phyloP scores from a whole-genome alignment of 2,888 invertebrate genomes.

The Coleophora flavipennella region DNA sequence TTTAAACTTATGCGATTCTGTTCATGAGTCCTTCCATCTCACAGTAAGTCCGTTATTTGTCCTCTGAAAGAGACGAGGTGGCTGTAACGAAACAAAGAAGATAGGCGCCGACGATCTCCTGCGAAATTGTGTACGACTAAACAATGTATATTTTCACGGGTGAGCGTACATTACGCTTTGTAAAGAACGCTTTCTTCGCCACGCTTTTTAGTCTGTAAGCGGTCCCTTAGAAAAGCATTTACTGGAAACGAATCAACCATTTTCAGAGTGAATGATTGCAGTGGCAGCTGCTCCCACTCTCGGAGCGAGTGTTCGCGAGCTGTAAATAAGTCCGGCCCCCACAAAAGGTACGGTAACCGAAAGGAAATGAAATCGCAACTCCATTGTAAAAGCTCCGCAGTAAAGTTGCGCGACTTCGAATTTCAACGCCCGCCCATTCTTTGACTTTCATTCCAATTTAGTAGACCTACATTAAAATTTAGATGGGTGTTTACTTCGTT shows the following conservation, averaged over 20 bases:
- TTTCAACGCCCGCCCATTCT: constrained; percentile 6
- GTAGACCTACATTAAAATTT: neutral
- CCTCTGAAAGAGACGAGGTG: neutral
- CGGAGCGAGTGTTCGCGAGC: constrained; percentile 19
- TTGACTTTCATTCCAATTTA: constrained; percentile 7
- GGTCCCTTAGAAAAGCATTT: constrained; percentile 1
- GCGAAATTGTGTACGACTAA: no score
- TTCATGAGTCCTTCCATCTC: no score
- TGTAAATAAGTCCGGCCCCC: constrained; percentile 23
- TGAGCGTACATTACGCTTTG: no score
- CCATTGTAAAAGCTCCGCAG: constrained; percentile 20
- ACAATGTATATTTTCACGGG: no score
- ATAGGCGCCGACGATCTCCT: no score
- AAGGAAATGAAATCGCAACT: constrained; percentile 24
- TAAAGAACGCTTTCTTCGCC: no score
- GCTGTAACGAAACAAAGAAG: no score
- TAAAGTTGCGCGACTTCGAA: constrained; percentile 15
- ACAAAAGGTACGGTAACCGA: constrained; percentile 15
- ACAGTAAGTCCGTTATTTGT: no score
- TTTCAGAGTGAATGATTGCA: constrained; percentile 32
- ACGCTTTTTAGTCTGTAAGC: no score
- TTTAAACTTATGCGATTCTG: no score
- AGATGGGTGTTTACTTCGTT: neutral
- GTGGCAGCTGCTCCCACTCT: constrained; percentile 27
- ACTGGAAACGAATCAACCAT: constrained; percentile 13